Evolutionary conservation across 2,113 vertebrate species (phyloP).

Genomic region (Microtus montanus): DNA sequence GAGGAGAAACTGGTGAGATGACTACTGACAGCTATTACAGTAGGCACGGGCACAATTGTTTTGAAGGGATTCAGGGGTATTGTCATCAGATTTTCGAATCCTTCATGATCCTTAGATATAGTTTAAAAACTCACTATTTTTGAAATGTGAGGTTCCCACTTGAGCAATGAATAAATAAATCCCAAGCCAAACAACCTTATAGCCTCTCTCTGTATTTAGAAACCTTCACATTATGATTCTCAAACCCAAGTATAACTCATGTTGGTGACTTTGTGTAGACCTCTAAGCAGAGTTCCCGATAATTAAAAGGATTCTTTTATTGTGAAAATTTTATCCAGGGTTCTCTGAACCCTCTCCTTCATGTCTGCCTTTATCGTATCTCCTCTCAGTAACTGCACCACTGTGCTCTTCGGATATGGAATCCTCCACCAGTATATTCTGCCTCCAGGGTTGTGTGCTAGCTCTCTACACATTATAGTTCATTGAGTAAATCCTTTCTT

Average conservation of each 20-base stretch:
- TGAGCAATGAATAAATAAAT: background rate
- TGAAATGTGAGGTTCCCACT: background rate
- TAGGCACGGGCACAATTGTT: rapidly evolving
- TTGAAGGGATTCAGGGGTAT: background rate
- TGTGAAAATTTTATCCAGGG: background rate
- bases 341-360: background rate
- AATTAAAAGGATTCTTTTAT: background rate
- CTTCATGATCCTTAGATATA: background rate
- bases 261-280: background rate
- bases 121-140: background rate
- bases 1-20: background rate
- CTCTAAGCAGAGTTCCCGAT: background rate
- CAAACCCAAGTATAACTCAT: background rate
- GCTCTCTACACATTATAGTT: background rate
- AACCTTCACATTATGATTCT: background rate
- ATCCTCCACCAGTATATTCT: background rate
- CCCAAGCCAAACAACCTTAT: background rate
- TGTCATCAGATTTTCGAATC: background rate
- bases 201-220: background rate
- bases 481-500: background rate
- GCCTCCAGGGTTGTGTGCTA: background rate
- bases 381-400: background rate
- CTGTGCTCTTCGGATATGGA: background rate
- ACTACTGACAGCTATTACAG: background rate
- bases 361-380: background rate